These are phyloP conservation scores for Ailuropoda melanoleuca DNA, from an alignment of 2,113 vertebrate species.

Conservation along the genomic window DNA sequence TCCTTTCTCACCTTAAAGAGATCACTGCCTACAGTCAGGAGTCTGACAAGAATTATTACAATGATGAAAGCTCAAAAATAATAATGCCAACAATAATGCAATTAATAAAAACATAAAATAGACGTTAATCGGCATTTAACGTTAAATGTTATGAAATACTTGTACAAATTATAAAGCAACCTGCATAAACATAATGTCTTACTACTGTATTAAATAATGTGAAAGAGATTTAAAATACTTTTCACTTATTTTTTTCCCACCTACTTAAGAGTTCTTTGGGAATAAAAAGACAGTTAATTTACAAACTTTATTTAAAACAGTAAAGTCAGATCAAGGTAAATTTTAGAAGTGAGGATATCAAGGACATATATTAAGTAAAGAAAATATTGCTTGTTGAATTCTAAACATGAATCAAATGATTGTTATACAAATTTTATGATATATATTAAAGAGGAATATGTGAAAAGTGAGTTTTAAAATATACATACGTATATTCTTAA, in stretches of 20 bases:
- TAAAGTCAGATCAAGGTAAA: not conserved
- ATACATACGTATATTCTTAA: not conserved
- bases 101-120: conserved; percentile 9
- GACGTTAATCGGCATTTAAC: not conserved
- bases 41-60: not conserved
- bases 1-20: not conserved
- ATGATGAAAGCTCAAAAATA: conserved; percentile 25
- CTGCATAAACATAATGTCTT: not conserved
- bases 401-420: not conserved
- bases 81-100: not conserved
- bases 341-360: not conserved
- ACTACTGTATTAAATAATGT: not conserved
- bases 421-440: not conserved
- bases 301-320: not conserved
- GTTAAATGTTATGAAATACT: not conserved
- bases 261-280: not conserved
- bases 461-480: conserved; percentile 48
- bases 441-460: not conserved
- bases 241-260: not conserved
- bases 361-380: not conserved
- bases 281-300: not conserved
- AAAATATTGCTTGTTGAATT: conserved; percentile 8
- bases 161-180: conserved; percentile 16
- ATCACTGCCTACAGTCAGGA: not conserved
- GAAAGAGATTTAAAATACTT: conserved; percentile 25